Conservation (phyloP, 2,113 vertebrate species). For the Oophaga pumilio region DNA sequence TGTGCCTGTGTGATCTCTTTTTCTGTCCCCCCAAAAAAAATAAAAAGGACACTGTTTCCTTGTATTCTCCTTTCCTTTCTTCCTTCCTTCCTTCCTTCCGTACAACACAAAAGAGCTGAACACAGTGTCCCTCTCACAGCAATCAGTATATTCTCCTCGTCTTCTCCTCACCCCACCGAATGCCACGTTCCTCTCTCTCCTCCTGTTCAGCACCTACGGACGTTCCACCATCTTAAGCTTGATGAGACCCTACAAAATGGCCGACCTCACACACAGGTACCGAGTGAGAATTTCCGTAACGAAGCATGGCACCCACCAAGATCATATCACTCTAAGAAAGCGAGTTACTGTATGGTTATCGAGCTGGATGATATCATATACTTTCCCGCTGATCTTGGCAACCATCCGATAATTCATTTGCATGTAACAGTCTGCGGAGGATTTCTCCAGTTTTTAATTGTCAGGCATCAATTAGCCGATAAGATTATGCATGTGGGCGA, state of each 20-base stretch:
- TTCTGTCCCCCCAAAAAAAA: conserved; percentile 14
- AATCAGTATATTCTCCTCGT: conserved; percentile 11
- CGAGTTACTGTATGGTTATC: conserved; percentile 21
- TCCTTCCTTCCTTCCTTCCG: conserved; percentile 51
- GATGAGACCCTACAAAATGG: conserved; percentile 66
- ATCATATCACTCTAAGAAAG: conserved; percentile 10
- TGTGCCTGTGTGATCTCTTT: conserved; percentile 17
- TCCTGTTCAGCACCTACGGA: conserved; percentile 57
- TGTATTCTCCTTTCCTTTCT: conserved; percentile 49
- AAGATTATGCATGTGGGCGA: conserved; percentile 32
- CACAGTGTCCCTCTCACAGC: conserved; percentile 56
- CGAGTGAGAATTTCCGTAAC: neutral
- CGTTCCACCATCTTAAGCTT: conserved; percentile 72
- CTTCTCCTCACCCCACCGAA: conserved; percentile 14
- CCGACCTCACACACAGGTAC: conserved; percentile 51
- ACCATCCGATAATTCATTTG: conserved; percentile 47
- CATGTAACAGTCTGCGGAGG: conserved; percentile 44
- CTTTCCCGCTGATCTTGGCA: conserved; percentile 41
- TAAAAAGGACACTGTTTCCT: conserved; percentile 57
- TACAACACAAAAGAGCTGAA: conserved; percentile 61
- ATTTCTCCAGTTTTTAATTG: conserved; percentile 44
- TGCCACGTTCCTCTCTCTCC: conserved; percentile 25
- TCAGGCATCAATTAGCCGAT: conserved; percentile 44
- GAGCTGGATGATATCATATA: conserved; percentile 26
- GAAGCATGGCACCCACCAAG: neutral